Evolutionary conservation across 2,797 vertebrate genomes (phyloP).

Genomic region (Spatula clypeata): DNA sequence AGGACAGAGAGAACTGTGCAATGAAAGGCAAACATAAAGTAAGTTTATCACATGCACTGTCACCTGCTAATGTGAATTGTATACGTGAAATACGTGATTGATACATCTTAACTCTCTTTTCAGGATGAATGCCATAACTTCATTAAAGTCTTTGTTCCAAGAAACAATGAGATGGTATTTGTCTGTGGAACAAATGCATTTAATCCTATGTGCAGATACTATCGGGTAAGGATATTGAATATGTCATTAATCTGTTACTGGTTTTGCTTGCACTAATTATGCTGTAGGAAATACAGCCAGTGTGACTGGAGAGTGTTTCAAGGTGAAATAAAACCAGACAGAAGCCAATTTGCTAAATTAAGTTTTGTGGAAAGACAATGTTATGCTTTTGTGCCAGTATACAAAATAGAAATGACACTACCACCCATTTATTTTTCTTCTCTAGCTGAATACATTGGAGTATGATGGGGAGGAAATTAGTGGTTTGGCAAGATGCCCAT

Average conservation of each 20-base stretch:
- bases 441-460: slow-evolving; percentile 97
- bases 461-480: slow-evolving; percentile 99
- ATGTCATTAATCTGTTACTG: not conserved
- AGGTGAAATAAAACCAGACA: slow-evolving; percentile 57
- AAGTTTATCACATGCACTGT: slow-evolving; percentile 57
- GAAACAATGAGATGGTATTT: slow-evolving; percentile 97
- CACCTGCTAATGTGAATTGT: not conserved
- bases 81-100: not conserved
- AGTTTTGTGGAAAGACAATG: slow-evolving; percentile 56
- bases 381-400: slow-evolving; percentile 45
- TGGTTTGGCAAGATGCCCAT: slow-evolving; percentile 97
- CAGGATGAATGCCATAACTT: slow-evolving; percentile 99
- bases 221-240: slow-evolving; percentile 88
- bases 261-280: not conserved
- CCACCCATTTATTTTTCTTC: slow-evolving; percentile 79
- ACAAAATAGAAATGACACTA: slow-evolving; percentile 70
- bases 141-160: slow-evolving; percentile 98
- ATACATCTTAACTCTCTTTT: slow-evolving; percentile 45
- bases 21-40: slow-evolving; percentile 99
- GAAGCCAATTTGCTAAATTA: slow-evolving; percentile 64
- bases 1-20: slow-evolving; percentile 95
- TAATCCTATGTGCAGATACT: slow-evolving; percentile 99
- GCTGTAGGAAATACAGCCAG: not conserved
- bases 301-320: slow-evolving; percentile 27
- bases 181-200: slow-evolving; percentile 99